Base-by-base conservation (phyloP, 2,888 invertebrate genomes). In the Lamellibrachia columna region DNA sequence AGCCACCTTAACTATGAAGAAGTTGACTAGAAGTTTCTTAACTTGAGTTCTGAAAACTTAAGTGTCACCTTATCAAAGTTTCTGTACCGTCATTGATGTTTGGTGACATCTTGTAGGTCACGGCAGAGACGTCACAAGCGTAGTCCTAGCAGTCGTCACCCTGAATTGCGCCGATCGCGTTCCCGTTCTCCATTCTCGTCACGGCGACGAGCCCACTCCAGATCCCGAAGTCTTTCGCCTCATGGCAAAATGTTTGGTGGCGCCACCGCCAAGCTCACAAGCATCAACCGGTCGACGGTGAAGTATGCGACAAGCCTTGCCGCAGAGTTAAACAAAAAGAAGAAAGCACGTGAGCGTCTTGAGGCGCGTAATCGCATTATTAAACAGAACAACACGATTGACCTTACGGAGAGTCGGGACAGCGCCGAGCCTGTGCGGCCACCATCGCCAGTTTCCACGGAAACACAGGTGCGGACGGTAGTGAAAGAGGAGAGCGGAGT, bases 261-360 rank as follows among this genome's bases (percentile, higher is more conserved):
- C 75, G 22, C 75, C 75, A 75, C 75, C 11, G 15, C 75, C 0
- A 75, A 75, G 75, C 75, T 75, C 22, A n/a, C 75, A 2, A 75
- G 22, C 75, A 75, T 75, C 15, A 75, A 75, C 93, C 94, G 94
- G 92, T 94, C 94, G 90, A 94, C 94, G 90, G 93, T 95, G n/a
- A 95, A 95, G 94, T 96, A 95, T 94, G 95, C 95, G 7, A 94
- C 95, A n/a, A 96, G 95, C 94, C 94, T 96, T 92, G 96, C 95
- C 22, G 96, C 96, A 9, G 96, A 96, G 94, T 95, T 96, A 9
- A 95, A 95, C 93, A 96, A 96, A 93, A 95, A 96, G 92, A 94
- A 95, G 92, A 95, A 95, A 93, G 96, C 96, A 40, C 93, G 95
- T n/a, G 95, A 96, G 96, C 98, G 90, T n/a, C 90, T 92, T 0